Base-by-base conservation (phyloP, 2,113 vertebrate species). In the Dromaius novaehollandiae region DNA sequence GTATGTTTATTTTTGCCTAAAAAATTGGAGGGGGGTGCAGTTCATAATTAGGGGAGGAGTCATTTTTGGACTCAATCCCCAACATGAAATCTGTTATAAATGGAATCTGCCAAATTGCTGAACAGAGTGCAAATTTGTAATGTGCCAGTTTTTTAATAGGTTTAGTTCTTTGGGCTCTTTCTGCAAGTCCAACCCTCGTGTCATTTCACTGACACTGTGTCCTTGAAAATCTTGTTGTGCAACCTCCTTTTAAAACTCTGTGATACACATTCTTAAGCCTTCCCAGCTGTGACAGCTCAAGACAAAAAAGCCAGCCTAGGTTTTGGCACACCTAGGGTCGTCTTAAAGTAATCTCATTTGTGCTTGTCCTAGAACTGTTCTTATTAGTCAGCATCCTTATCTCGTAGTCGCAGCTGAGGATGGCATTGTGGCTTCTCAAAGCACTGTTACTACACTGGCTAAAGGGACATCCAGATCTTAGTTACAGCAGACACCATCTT, bases 71-170 rank as follows among this genome's bases (percentile, higher is more conserved):
- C 84, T 90, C 88, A 75, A 8, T 98, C 82, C 95, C 42, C 93
- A 95, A 68, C 83, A 92, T 48, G 83, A 98, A 98, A 98, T 98
- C 98, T 98, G 98, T 98, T 97, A 93, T 95, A 96, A 98, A 94
- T 82, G 40, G 58, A 71, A 96, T 95, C 96, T 98, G 98, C 98
- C 98, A 98, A 98, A 98, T 97, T 96, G 92, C 95, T 96, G 90
- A 97, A 96, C 90, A 92, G 95, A 97, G 89, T 80, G 61, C 24
- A 97, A 95, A 95, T 97, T 48, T 86, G 77, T 93, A 95, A 96
- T 71, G 96, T 97, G 97, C 97, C 97, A 98, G 92, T 96, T 98
- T 96, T 98, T 95, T 97, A 98, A 98, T 97, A 96, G 98, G 84
- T 97, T 97, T 98, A 93, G 83, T 97, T 95, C 88, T 97, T 96